Evolutionary conservation across 35 echinoderm and acorn worm genomes (phyloP), one percentile per base, ranked within the genome.

Genomic region (Diadema setosum): DNA sequence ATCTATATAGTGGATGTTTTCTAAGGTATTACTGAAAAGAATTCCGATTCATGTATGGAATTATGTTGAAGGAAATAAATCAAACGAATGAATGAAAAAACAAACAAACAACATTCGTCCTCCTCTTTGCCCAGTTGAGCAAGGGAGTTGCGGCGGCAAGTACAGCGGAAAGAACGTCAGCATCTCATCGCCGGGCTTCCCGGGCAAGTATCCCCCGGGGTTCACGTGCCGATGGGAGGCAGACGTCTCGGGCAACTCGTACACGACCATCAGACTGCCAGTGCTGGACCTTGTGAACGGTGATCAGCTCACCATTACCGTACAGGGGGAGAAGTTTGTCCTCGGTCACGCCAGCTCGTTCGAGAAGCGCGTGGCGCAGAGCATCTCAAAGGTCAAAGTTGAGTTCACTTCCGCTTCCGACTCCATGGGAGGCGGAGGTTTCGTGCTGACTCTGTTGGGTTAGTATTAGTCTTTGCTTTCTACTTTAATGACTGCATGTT

Each of bases 191-290:
- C 73, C 73, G 1, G 73, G 73, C 26, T 78, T 78, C 40, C 73
- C 73, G 17, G 73, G 73, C 14, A 78, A 20, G 25, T 78, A 78
- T 41, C 37, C 33, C 24, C 34, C 73, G 8, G 73, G 73, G 15
- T 78, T n/a, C 39, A 78, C 73, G 35, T 78, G 73, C 30, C 35
- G 33, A 20, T 78, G 73, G 73, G 73, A 78, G 73, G 37, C 73
- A 31, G 37, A 26, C 0, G 37, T 78, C 15, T 43, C 73, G 37
- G 73, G 12, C 0, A 78, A 78, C 20, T 78, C 73, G 35, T 78
- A 43, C 37, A 78, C 73, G 5, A 78, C 73, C 35, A 9, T 78
- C 73, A 78, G n/a, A 41, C 24, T 78, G 73, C 73, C 73, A 25
- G 40, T 78, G 1, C 73, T 78, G 8, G 25, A 21, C 39, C 40